Evolutionary conservation across 2,113 vertebrate genomes (phyloP).

Genomic region (Calidris pygmaea): DNA sequence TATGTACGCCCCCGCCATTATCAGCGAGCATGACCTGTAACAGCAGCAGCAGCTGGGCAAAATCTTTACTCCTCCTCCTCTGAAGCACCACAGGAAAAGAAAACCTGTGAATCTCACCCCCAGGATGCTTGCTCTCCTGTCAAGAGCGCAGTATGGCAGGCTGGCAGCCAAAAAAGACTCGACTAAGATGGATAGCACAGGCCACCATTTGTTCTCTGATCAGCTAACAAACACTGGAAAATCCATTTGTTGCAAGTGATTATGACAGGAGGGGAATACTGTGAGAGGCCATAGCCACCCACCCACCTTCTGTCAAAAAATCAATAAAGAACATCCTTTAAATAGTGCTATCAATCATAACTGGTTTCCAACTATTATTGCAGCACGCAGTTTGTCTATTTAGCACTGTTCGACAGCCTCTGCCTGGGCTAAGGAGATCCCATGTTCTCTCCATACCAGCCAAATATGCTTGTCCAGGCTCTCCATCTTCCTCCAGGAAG

Average conservation of each 20-base stretch:
- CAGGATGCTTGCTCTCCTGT: not conserved
- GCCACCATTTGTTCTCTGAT: not conserved
- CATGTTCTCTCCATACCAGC: not conserved
- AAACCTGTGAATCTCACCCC: not conserved
- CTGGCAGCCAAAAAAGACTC: not conserved
- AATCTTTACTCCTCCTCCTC: not conserved
- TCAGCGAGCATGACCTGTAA: not conserved
- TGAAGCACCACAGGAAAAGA: not conserved
- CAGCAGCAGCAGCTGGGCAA: not conserved
- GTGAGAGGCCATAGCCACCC: not conserved
- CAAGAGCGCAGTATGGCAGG: not conserved
- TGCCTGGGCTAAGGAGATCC: not conserved
- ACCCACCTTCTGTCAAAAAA: slow-evolving; percentile 16
- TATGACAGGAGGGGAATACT: not conserved
- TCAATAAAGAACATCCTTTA: not conserved
- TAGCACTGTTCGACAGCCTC: not conserved
- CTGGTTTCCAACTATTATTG: not conserved
- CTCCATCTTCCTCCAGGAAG: not conserved
- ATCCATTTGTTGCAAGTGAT: not conserved
- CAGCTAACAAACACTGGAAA: not conserved
- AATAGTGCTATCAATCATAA: not conserved
- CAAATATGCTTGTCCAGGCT: not conserved
- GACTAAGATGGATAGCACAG: not conserved
- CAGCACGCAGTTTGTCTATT: not conserved
- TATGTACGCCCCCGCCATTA: not conserved